A percentile compares a stretch with the other conserved stretches of the same genome.
Conservation (phyloP, 2,797 vertebrate species). For the Molossus molossus region DNA sequence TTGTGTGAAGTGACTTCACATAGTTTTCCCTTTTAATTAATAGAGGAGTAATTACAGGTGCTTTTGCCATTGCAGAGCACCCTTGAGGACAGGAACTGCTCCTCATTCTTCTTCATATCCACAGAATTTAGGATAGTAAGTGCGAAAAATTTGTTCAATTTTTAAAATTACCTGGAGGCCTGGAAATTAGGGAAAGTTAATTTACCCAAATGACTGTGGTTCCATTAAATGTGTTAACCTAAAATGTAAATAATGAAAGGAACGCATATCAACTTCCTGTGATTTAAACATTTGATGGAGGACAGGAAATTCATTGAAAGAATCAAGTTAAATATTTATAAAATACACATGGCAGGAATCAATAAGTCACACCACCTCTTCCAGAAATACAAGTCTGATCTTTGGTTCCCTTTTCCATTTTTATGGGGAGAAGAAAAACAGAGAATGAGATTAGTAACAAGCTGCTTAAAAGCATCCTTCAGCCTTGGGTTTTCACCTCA, state of each 20-base stretch:
- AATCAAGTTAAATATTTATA: background rate
- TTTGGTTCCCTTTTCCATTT: background rate
- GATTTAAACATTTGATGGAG: slow-evolving; percentile 9
- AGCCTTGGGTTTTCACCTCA: background rate
- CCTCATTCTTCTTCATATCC: slow-evolving; percentile 1
- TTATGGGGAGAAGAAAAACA: background rate
- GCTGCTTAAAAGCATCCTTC: background rate
- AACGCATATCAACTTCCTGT: background rate
- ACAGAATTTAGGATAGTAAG: background rate
- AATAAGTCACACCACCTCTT: background rate
- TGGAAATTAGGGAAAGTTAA: background rate
- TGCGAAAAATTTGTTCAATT: background rate
- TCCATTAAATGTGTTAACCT: background rate
- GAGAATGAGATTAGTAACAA: background rate
- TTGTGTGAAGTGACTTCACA: background rate
- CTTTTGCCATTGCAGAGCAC: background rate
- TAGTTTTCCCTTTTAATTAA: background rate
- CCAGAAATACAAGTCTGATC: background rate
- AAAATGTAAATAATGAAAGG: background rate
- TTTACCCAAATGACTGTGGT: background rate
- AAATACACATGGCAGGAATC: background rate
- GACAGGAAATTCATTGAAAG: background rate
- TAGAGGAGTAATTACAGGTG: background rate
- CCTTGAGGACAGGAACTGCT: background rate
- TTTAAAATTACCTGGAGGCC: slow-evolving; percentile 36